Evolutionary conservation across 1,140 invertebrate genomes (phyloP).

Genomic region (Luehdorfia chinensis): DNA sequence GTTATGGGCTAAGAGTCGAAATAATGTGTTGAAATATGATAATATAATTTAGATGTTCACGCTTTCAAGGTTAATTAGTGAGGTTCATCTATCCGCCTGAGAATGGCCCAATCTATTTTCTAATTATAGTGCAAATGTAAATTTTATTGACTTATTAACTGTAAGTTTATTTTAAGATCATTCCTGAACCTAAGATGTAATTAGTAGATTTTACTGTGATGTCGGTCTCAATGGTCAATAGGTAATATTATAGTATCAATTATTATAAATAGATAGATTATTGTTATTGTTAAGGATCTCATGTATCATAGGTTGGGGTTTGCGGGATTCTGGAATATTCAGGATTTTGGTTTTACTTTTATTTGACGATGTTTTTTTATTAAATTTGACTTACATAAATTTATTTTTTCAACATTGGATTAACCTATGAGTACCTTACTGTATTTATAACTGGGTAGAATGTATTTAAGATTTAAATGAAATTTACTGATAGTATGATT

Average conservation of each 20-base stretch:
- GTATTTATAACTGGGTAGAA: conserved; percentile 18
- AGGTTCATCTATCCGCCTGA: conserved; percentile 46
- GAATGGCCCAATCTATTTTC: conserved; percentile 45
- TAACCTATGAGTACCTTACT: conserved; percentile 14
- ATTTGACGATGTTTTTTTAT: conserved; percentile 23
- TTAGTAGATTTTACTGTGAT: conserved; percentile 73
- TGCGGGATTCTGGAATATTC: conserved; percentile 63
- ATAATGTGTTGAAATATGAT: not conserved
- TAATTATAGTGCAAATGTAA: conserved; percentile 67
- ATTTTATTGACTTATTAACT: conserved; percentile 43
- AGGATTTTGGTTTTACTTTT: conserved; percentile 48
- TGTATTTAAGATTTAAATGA: conserved; percentile 12
- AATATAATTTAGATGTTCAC: not conserved
- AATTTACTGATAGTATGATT: conserved; percentile 5
- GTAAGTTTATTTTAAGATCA: conserved; percentile 57
- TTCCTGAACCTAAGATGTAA: conserved; percentile 75
- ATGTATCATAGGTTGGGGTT: conserved; percentile 62
- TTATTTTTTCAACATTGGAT: conserved; percentile 6
- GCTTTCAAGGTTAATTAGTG: conserved; percentile 22
- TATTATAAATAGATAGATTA: conserved; percentile 73
- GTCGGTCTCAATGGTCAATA: conserved; percentile 73
- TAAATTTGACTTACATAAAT: conserved; percentile 19
- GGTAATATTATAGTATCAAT: conserved; percentile 66
- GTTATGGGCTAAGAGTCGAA: not conserved
- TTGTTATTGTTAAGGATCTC: conserved; percentile 75